Percentiles rank a stretch among this genome's conserved stretches.
Evolutionary conservation across 2,797 vertebrate species (phyloP).

Genomic region (Ctenochaetus hawaiiensis): DNA sequence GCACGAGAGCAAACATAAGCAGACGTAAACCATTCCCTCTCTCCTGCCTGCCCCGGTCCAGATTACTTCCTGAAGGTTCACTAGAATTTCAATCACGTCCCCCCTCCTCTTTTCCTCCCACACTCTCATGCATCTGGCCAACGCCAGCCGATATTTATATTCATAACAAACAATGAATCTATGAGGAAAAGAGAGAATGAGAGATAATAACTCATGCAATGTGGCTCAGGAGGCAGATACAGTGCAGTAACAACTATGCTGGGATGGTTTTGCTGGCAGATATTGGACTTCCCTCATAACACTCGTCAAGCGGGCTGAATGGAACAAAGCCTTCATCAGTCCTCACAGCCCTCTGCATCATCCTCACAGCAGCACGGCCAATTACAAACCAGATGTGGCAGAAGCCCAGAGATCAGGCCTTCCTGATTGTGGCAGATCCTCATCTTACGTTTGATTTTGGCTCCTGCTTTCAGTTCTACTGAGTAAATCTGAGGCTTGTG

Average conservation of each 20-base stretch:
- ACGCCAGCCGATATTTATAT: constrained; percentile 69
- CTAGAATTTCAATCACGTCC: constrained; percentile 63
- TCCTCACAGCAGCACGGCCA: constrained; percentile 61
- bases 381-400: constrained; percentile 75
- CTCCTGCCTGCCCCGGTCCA: constrained; percentile 45
- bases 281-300: constrained; percentile 48
- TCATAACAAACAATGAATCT: constrained; percentile 74
- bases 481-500: constrained; percentile 18
- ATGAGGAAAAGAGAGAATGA: constrained; percentile 43
- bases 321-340: constrained; percentile 52
- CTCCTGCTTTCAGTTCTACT: constrained; percentile 34
- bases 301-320: constrained; percentile 27
- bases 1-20: constrained; percentile 64
- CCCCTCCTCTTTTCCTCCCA: constrained; percentile 28
- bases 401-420: constrained; percentile 58
- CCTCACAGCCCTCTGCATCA: constrained; percentile 45
- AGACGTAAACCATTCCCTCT: constrained; percentile 66
- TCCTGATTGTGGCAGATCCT: constrained; percentile 67
- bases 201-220: constrained; percentile 41
- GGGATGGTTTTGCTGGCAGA: constrained; percentile 48
- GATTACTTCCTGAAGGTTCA: constrained; percentile 74
- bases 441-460: constrained; percentile 53
- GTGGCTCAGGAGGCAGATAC: constrained; percentile 52
- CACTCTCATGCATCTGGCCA: constrained; percentile 66
- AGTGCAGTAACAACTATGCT: constrained; percentile 26